phyloP scores from a whole-genome alignment of 92 coral and sea anemone species.

The Bergia sp. region DNA sequence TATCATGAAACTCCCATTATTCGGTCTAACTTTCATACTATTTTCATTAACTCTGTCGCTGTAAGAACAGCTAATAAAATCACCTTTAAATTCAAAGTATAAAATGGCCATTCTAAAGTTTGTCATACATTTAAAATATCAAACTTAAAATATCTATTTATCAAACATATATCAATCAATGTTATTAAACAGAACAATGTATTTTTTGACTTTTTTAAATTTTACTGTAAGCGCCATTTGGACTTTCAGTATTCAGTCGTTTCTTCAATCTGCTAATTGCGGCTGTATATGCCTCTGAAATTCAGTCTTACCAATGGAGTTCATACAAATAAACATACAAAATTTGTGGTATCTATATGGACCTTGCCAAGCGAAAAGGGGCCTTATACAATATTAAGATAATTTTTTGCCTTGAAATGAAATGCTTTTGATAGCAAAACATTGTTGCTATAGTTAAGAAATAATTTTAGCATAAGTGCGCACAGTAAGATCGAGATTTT shows the following conservation, averaged over 20 bases:
- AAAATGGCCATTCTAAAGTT: constrained; percentile 18
- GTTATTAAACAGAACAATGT: constrained; percentile 22
- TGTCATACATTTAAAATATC: constrained; percentile 12
- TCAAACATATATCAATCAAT: constrained; percentile 10
- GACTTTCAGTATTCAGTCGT: constrained; percentile 17
- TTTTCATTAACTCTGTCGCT: constrained; percentile 10
- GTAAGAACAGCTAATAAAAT: not conserved
- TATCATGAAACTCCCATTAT: constrained; percentile 18
- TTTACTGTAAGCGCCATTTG: constrained; percentile 23
- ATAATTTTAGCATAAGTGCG: constrained; percentile 13
- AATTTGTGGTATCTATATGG: constrained; percentile 27
- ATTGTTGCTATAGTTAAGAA: constrained; percentile 27
- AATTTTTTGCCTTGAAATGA: not conserved
- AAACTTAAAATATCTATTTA: constrained; percentile 18
- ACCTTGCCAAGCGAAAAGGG: constrained; percentile 20
- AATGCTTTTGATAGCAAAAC: constrained; percentile 21
- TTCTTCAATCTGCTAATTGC: constrained; percentile 22
- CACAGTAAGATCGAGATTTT: constrained; percentile 32
- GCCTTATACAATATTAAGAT: constrained; percentile 26
- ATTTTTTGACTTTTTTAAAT: constrained; percentile 21
- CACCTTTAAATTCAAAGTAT: not conserved
- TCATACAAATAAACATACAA: constrained; percentile 23
- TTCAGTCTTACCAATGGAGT: constrained; percentile 12
- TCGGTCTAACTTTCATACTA: not conserved
- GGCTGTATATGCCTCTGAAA: constrained; percentile 8